These are phyloP conservation scores for Athene noctua DNA, from an alignment of 2,113 vertebrate species.

Conservation along the genomic window DNA sequence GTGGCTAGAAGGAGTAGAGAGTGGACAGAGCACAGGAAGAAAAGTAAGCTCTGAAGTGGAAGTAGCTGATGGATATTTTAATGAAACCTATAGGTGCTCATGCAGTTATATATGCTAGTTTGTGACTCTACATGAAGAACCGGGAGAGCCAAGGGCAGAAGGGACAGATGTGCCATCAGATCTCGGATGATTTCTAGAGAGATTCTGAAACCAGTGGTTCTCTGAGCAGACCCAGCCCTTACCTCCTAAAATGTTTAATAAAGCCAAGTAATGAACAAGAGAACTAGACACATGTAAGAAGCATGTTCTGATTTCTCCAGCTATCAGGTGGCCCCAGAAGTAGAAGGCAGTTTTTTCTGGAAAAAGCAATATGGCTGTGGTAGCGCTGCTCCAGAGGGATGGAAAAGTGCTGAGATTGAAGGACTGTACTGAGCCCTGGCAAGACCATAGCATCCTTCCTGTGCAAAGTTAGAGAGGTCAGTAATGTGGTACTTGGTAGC, in stretches of 20 bases:
- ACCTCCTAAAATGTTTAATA: neutral
- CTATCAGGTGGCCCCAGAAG: neutral
- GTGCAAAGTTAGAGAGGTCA: neutral
- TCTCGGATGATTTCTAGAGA: neutral
- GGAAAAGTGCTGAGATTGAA: neutral
- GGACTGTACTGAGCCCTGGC: neutral
- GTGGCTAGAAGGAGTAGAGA: neutral
- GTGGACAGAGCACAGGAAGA: neutral
- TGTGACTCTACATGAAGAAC: neutral
- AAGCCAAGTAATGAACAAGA: neutral
- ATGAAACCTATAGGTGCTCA: neutral
- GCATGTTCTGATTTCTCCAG: accelerated
- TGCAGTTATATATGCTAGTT: neutral
- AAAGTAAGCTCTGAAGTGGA: neutral
- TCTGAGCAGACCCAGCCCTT: neutral
- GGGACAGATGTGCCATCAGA: neutral
- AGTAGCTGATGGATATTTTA: neutral
- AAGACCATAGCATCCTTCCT: neutral
- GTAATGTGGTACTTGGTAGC: neutral
- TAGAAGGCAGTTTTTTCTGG: neutral
- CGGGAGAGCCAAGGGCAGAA: neutral
- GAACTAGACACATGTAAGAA: too few species aligned
- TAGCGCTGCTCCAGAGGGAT: neutral
- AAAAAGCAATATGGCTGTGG: neutral
- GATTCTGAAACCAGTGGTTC: neutral